Evolutionary conservation across 2,113 vertebrate species (phyloP).

Genomic region (Dipodomys stephensi): DNA sequence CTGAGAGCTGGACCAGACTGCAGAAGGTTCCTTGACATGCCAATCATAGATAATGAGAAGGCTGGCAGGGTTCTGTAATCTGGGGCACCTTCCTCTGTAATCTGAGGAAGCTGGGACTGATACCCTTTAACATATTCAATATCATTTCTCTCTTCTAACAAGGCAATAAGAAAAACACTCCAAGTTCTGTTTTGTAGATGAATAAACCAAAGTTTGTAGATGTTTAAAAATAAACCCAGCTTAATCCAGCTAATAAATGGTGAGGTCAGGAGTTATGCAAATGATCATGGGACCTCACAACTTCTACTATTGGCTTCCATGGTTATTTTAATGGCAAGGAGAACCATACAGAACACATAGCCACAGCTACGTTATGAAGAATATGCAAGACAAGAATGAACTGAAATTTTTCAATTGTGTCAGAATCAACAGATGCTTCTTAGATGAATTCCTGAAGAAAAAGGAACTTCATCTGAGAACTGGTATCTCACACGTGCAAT

Average conservation of each 20-base stretch:
- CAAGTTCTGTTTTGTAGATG: neutral
- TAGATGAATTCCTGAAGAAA: neutral
- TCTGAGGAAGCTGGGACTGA: neutral
- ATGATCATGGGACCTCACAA: neutral
- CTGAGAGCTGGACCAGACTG: neutral
- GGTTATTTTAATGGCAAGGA: neutral
- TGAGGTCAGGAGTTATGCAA: neutral
- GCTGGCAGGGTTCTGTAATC: neutral
- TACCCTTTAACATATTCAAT: neutral
- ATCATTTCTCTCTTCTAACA: neutral
- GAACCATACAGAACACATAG: neutral
- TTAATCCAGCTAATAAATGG: neutral
- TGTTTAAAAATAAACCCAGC: neutral
- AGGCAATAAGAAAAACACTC: neutral
- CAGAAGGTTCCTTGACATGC: neutral
- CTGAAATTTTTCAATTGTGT: neutral
- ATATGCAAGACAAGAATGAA: neutral
- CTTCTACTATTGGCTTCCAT: neutral
- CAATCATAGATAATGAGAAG: constrained; percentile 17
- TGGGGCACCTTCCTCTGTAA: no score
- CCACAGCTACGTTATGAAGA: neutral
- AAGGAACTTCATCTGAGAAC: neutral
- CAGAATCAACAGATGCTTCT: neutral
- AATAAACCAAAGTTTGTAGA: neutral
- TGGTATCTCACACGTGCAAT: no score